These are phyloP conservation scores for Ephydatia muelleri DNA, from an alignment of 37 sponge, comb jelly and placozoan genomes.

Conservation along the genomic window DNA sequence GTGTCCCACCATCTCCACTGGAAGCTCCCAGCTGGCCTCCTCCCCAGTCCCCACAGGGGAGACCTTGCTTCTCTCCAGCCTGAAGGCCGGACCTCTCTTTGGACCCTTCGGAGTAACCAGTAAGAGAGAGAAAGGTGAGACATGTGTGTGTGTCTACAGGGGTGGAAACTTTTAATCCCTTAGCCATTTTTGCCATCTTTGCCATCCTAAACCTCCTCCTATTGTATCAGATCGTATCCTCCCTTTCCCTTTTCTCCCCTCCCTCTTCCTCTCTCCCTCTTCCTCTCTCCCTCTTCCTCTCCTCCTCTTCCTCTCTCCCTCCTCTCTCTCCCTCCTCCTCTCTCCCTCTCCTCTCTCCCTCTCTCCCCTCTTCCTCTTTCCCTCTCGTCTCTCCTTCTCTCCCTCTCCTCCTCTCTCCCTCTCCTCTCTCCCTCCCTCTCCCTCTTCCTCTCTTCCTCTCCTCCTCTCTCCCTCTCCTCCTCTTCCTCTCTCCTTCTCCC, in stretches of 20 bases:
- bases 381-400: too few species aligned
- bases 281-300: background rate
- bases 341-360: background rate
- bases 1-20: too few species aligned
- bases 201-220: background rate
- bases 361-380: background rate
- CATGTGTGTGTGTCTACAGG: too few species aligned
- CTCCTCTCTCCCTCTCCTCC: background rate
- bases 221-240: background rate
- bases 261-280: background rate
- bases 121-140: too few species aligned
- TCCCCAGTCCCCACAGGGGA: too few species aligned
- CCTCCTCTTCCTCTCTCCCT: slow-evolving; percentile 6
- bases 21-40: too few species aligned
- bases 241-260: background rate
- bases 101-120: too few species aligned
- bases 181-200: too few species aligned
- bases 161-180: too few species aligned
- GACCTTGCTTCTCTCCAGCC: too few species aligned
- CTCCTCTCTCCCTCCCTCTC: background rate
- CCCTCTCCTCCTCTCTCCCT: slow-evolving; percentile 8
- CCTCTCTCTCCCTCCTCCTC: background rate
- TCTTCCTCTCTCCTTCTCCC: background rate
- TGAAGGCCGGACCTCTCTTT: too few species aligned
- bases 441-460: background rate